phyloP scores from a whole-genome alignment of 2,797 vertebrate species.

The Danio tinwini region DNA sequence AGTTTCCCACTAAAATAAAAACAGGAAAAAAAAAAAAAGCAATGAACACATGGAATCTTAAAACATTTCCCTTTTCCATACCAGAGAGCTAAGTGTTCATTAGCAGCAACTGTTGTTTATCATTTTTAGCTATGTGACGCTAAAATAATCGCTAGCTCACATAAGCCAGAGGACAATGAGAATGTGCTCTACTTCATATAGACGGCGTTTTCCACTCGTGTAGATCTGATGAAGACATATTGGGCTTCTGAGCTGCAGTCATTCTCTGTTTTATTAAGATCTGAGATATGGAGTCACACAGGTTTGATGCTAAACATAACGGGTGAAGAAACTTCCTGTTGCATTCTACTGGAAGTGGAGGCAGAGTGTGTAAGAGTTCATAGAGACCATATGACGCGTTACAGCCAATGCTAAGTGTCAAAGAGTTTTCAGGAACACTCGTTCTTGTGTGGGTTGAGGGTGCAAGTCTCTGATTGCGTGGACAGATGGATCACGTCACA shows the following conservation, averaged over 20 bases:
- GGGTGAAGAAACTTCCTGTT: slow-evolving; percentile 36
- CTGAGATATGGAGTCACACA: slow-evolving; percentile 2
- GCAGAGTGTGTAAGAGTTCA: slow-evolving; percentile 13
- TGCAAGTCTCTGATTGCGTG: slow-evolving; percentile 49
- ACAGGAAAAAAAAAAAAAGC: slow-evolving; percentile 60
- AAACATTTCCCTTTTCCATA: slow-evolving; percentile 75
- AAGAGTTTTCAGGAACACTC: slow-evolving; percentile 45
- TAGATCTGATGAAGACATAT: background rate
- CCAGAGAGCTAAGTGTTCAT: slow-evolving; percentile 70
- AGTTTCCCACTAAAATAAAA: slow-evolving; percentile 54
- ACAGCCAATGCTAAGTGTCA: slow-evolving; percentile 24
- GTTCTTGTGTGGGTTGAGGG: slow-evolving; percentile 46
- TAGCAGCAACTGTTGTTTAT: slow-evolving; percentile 73
- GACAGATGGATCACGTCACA: slow-evolving; percentile 57
- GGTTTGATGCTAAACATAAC: slow-evolving; percentile 25
- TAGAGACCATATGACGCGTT: slow-evolving; percentile 26
- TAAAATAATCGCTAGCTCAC: slow-evolving; percentile 18
- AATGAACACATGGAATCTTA: slow-evolving; percentile 67
- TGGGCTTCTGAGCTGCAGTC: background rate
- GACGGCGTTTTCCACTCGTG: background rate
- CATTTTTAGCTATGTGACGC: slow-evolving; percentile 44
- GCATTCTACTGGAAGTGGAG: slow-evolving; percentile 18
- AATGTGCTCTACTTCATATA: background rate
- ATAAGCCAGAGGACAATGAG: slow-evolving; percentile 5
- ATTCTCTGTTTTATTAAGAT: slow-evolving; percentile 13